These are phyloP conservation scores for Zaprionus lineosus DNA, from an alignment of 2,888 invertebrate genomes.

Conservation along the genomic window DNA sequence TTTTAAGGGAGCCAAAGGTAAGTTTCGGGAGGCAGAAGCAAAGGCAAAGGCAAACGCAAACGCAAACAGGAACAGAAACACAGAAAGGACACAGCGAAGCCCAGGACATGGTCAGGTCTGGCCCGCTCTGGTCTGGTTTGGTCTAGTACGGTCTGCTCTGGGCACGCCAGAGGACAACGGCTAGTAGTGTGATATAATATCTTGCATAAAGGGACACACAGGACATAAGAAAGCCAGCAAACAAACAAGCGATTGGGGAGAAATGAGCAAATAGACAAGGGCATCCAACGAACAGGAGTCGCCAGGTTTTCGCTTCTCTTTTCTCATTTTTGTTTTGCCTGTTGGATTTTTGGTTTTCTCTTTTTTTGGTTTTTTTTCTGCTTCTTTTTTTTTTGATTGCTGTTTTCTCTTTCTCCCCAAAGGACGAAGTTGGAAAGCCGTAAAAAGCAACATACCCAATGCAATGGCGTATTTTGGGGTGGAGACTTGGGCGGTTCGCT, in stretches of 20 bases:
- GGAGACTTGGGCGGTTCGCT: constrained; percentile 42
- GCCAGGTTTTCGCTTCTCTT: neutral
- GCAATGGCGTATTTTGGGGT: constrained; percentile 32
- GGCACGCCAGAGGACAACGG: constrained; percentile 49
- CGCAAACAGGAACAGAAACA: constrained; percentile 39
- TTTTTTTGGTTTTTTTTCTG: neutral
- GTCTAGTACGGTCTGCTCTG: constrained; percentile 5
- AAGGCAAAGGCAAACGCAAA: no score
- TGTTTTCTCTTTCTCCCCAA: constrained; percentile 1
- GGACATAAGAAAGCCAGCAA: constrained; percentile 73
- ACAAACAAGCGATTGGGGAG: constrained; percentile 72
- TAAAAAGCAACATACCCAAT: constrained; percentile 32
- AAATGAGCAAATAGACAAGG: constrained; percentile 55
- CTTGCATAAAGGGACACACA: constrained; percentile 75
- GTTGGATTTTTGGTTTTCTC: neutral
- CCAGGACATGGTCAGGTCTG: constrained; percentile 17
- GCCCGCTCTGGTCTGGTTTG: constrained; percentile 12
- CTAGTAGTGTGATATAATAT: constrained; percentile 74
- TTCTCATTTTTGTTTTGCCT: neutral
- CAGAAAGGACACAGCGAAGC: constrained; percentile 48
- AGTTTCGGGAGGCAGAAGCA: constrained; percentile 62
- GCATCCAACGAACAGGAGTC: constrained; percentile 43
- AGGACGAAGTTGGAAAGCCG: constrained; percentile 12
- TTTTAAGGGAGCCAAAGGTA: constrained; percentile 68
- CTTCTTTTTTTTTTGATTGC: neutral